phyloP scores from a whole-genome alignment of 2,113 vertebrate genomes.

The Pseudopodoces humilis region DNA sequence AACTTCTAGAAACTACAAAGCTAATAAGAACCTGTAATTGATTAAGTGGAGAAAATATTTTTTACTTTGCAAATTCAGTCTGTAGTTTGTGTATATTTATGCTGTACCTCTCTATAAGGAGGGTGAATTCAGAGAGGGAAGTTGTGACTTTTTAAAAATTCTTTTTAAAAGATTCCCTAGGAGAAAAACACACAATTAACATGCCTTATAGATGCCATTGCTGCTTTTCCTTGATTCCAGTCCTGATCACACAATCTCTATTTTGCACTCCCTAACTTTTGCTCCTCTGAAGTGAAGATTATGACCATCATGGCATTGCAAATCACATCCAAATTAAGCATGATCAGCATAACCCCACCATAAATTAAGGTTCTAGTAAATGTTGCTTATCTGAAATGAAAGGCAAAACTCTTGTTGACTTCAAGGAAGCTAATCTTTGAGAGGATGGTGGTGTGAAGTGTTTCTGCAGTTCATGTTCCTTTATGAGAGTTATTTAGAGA shows the following conservation, averaged over 20 bases:
- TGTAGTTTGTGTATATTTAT: not conserved
- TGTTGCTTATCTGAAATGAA: not conserved
- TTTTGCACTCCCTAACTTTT: not conserved
- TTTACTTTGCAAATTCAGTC: not conserved
- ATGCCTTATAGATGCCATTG: not conserved
- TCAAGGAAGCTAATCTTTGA: not conserved
- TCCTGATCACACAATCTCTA: accelerated
- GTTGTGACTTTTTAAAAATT: not conserved
- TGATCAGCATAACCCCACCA: not conserved
- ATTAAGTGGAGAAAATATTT: not conserved
- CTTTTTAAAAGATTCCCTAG: not conserved
- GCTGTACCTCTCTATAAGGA: not conserved
- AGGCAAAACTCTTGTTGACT: not conserved
- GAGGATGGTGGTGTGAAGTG: not conserved
- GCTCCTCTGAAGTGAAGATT: not conserved
- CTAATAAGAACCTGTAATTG: not conserved
- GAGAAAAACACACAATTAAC: not conserved
- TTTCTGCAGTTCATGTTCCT: not conserved
- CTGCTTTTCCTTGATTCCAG: not conserved
- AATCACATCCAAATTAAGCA: not conserved
- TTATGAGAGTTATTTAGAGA: not conserved
- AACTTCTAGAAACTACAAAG: conserved; percentile 9
- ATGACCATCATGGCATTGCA: not conserved
- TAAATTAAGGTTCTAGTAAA: not conserved
- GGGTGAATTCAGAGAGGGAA: not conserved